phyloP scores from a whole-genome alignment of 2,797 vertebrate genomes.

The Octomys mimax region DNA sequence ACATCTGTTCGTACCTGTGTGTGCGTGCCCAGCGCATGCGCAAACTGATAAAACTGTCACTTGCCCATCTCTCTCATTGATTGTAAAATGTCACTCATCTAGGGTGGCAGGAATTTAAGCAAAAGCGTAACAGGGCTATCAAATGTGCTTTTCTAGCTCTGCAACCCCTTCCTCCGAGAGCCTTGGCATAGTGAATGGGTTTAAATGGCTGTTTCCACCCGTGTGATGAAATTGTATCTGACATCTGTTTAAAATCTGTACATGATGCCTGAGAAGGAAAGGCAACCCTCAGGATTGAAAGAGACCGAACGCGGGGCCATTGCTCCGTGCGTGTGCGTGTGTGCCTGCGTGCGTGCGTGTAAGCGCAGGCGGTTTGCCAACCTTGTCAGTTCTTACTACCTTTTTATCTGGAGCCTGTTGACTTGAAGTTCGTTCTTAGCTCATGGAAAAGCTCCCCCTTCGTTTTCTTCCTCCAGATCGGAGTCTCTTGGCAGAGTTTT shows the following conservation, averaged over 20 bases:
- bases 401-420: conserved; percentile 92
- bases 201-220: conserved; percentile 78
- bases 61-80: conserved; percentile 15
- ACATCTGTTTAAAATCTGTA: conserved; percentile 87
- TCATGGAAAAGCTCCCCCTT: conserved; percentile 90
- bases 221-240: conserved; percentile 81
- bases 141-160: conserved; percentile 43
- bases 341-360: background rate
- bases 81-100: conserved; percentile 31
- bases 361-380: conserved; percentile 87
- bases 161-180: conserved; percentile 42
- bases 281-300: conserved; percentile 71
- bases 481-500: conserved; percentile 88
- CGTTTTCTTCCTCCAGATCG: conserved; percentile 87
- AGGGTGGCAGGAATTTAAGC: conserved; percentile 54
- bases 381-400: conserved; percentile 92
- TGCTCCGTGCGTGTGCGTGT: conserved; percentile 12
- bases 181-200: conserved; percentile 45
- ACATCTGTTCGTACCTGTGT: background rate
- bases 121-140: background rate
- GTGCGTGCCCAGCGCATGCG: background rate
- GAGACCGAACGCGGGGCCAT: conserved; percentile 83
- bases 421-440: conserved; percentile 90
- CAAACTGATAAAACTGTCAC: conserved; percentile 32
- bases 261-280: conserved; percentile 79